Evolutionary conservation across 2,797 vertebrate genomes (phyloP), one percentile per base, ranked within the genome.

Genomic region (Microctenopoma stevenorrisi): DNA sequence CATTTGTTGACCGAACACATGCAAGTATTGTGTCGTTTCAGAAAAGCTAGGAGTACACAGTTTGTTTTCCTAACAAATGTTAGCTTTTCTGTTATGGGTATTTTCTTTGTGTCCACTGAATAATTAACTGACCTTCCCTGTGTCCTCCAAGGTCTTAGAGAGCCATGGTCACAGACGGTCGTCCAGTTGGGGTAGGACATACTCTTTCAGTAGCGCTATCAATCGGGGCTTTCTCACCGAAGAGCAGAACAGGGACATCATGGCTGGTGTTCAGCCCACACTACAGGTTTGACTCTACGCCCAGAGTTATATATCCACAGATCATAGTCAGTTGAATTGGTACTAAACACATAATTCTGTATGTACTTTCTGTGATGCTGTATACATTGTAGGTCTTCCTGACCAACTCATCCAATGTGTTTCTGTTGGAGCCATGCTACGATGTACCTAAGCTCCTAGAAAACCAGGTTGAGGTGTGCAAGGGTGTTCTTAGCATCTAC

Each of bases 181-280:
- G 0, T 98, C 98, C 70, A 99, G 98, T 78, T 99, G 97, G 98
- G 98, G 97, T 26, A 95, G 98, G 68, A 97, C 96, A 0, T 97
- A 98, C 76, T 99, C 98, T 4, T 99, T 99, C 85, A 98, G 96
- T 67, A 99, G 95, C 4, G 98, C 98, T 35, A 96, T 99, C 79
- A 99, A 71, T 91, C 93, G 96, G 67, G 97, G 97, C 7, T 98
- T 96, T 68, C 84, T 99, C 60, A 93, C 94, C 0, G 96, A 97
- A 85, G 94, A 95, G 2, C 94, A 96, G 80, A 96, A 96, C 82
- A 92, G 83, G 73, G 94, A 96, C 1, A 84, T 98, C 64, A 97
- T 96, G 82, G 97, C 97, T 22, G 97, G 98, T 1, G 90, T 94
- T 67, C 97, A 99, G 91, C 93, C 96, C 28, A 92, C 94, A 0